phyloP scores from a whole-genome alignment of 2,888 invertebrate genomes.

The Steinernema scapterisci region DNA sequence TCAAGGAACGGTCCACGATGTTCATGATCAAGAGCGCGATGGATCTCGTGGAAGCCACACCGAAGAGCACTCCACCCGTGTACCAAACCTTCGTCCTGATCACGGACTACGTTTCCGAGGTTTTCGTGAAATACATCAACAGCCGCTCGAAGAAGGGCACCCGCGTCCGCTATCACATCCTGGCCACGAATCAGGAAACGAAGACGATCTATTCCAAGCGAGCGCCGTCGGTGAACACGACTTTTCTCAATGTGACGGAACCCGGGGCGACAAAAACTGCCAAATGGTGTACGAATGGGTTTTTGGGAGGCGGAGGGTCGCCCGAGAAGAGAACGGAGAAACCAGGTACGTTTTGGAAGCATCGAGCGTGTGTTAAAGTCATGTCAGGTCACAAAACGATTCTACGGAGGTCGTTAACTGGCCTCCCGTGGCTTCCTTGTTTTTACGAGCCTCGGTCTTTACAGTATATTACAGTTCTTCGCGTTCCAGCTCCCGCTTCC shows the following conservation, averaged over 20 bases:
- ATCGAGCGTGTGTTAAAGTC: background rate
- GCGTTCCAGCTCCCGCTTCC: background rate
- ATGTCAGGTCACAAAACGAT: too few relatives aligned
- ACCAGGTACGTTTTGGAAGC: background rate
- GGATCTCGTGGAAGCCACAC: background rate
- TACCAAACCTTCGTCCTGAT: background rate
- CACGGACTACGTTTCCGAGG: conserved; percentile 20
- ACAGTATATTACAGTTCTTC: too few relatives aligned
- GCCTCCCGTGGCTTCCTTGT: too few relatives aligned
- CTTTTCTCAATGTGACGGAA: background rate
- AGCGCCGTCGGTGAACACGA: background rate
- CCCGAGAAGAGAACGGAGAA: background rate
- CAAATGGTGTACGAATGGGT: background rate
- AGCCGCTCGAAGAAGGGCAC: background rate
- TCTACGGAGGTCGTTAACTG: too few relatives aligned
- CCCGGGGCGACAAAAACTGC: background rate
- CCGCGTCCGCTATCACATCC: background rate
- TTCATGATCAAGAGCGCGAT: background rate
- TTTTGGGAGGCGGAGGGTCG: background rate
- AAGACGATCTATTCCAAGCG: background rate
- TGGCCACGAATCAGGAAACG: conserved; percentile 9
- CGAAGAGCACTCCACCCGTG: background rate
- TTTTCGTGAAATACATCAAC: background rate
- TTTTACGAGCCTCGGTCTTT: too few relatives aligned
- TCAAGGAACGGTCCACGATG: background rate